phyloP scores from a whole-genome alignment of 2,797 vertebrate genomes.

The Caiman crocodilus region DNA sequence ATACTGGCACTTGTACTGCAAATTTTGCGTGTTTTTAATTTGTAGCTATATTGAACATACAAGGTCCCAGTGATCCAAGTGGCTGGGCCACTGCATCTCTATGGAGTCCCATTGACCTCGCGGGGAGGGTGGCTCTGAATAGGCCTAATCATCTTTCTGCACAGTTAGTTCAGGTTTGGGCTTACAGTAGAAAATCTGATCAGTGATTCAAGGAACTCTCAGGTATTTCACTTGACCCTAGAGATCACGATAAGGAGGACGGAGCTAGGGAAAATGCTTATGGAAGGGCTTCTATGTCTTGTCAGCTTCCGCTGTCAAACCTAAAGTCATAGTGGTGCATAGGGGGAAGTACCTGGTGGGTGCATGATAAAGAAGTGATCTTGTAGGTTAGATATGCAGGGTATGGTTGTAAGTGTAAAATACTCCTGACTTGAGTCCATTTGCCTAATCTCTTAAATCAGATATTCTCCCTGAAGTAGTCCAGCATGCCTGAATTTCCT shows the following conservation, averaged over 20 bases:
- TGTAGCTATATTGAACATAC: not conserved
- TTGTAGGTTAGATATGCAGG: not conserved
- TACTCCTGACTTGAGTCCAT: not conserved
- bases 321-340: not conserved
- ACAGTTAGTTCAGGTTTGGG: not conserved
- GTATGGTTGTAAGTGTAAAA: not conserved
- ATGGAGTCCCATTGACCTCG: not conserved
- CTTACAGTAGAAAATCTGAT: not conserved
- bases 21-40: too few species aligned
- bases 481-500: slow-evolving; percentile 12
- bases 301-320: not conserved
- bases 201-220: not conserved
- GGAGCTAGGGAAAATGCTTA: not conserved
- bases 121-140: not conserved
- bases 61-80: not conserved
- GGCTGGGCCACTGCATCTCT: not conserved
- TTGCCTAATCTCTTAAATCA: slow-evolving; percentile 15
- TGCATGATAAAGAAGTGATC: not conserved
- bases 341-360: not conserved
- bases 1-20: too few species aligned
- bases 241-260: not conserved
- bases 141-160: too few species aligned
- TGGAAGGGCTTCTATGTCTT: not conserved
- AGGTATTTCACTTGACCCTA: not conserved
- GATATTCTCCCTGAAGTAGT: slow-evolving; percentile 22